Percentiles rank a stretch among this genome's conserved stretches.
Conservation (phyloP, 2,888 invertebrate species). For the Caenorhabditis macrosperma region DNA sequence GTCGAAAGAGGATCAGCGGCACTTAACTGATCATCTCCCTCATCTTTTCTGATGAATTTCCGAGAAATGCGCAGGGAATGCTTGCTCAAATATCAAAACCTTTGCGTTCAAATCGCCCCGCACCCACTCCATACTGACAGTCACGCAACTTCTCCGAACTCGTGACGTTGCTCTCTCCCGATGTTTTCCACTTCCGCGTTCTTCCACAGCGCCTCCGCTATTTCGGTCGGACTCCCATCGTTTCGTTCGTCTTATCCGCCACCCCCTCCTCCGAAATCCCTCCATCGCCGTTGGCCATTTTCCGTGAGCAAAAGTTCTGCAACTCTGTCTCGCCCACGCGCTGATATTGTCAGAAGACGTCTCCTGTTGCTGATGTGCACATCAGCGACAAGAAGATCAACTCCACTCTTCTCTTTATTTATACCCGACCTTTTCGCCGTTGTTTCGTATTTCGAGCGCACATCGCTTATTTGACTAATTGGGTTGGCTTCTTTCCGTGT, state of each 20-base stretch:
- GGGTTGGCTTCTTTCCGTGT: conserved; percentile 7
- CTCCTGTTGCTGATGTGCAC: neutral
- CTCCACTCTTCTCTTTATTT: conserved; percentile 8
- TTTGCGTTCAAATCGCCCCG: too few species aligned
- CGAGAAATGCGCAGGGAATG: too few species aligned
- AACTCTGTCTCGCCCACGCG: neutral
- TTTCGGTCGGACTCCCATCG: conserved; percentile 19
- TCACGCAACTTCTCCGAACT: neutral
- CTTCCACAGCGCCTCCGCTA: conserved; percentile 4
- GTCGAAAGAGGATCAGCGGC: too few species aligned
- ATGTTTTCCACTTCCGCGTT: conserved; percentile 27
- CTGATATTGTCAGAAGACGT: conserved; percentile 26
- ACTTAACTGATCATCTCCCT: too few species aligned
- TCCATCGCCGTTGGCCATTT: conserved; percentile 9
- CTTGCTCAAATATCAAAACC: too few species aligned
- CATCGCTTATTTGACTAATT: conserved; percentile 14
- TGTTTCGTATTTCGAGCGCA: conserved; percentile 3
- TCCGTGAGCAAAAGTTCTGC: neutral
- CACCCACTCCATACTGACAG: neutral
- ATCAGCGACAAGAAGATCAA: conserved; percentile 18
- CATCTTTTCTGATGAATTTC: too few species aligned
- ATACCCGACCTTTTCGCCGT: neutral
- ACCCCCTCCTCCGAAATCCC: conserved; percentile 22
- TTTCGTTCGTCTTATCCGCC: conserved; percentile 16
- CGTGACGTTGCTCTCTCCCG: neutral